Evolutionary conservation across 2,113 vertebrate genomes (phyloP), one percentile per base, ranked within the genome.

Genomic region (Oncorhynchus masou): DNA sequence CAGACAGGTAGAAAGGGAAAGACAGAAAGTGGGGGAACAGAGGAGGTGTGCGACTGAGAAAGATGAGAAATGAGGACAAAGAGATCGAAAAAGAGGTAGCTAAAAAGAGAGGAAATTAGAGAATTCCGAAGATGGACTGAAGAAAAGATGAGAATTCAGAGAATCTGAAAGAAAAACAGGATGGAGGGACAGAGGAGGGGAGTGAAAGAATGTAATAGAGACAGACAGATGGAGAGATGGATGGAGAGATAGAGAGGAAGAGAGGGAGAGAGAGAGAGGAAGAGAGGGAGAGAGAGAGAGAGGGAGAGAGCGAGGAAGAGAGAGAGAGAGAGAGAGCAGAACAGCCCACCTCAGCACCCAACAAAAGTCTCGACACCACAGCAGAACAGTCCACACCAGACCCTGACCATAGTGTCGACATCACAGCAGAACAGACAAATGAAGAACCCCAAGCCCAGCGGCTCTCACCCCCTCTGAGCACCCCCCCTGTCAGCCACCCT

Each of bases 61-160:
- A 73, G 57, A 72, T 15, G 4, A 51, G 49, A 51, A 51, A 51
- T 39, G 7, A 13, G 4, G 49, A 15, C 49, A 16, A 39, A 69
- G 3, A 75, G 27, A 39, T 39, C 2, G 7, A 8, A 8, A 70
- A 2, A 34, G 79, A 75, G 27, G n/a, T 59, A 65, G 31, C 34
- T 73, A 57, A 73, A 71, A 78, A 73, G 73, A 79, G 57, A 82
- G 82, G 80, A 87, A 85, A 80, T 79, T 34, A 69, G 29, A 75
- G 78, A 15, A 19, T 74, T 19, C 15, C 27, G 71, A 71, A 68
- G 81, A 79, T 5, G 71, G 60, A 57, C 27, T 65, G 70, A 77
- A 62, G 76, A 73, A 76, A 1, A 76, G 54, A 29, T 0, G 4
- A 29, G 79, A 83, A 76, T 73, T 73, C 64, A 5, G 29, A 62